Conservation (phyloP, 2,888 invertebrate genomes). For the Fissipunctia ypsillon region DNA sequence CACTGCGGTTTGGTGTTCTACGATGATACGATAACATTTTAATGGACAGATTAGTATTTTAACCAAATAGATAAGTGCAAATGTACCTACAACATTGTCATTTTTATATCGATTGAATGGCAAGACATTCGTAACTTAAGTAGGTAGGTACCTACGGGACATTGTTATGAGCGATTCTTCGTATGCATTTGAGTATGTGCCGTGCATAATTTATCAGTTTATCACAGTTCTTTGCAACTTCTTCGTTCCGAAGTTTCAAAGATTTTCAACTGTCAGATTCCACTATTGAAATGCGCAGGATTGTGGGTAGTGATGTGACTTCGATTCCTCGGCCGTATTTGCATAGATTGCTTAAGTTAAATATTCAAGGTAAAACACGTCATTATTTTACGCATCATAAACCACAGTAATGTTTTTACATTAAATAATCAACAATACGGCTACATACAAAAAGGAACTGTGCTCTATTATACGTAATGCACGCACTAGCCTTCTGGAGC, state of each 20-base stretch:
- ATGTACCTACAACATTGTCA: constrained; percentile 3
- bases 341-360: constrained; percentile 28
- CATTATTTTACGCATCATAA: constrained; percentile 67
- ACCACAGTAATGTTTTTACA: constrained; percentile 44
- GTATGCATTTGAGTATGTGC: constrained; percentile 52
- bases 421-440: constrained; percentile 48
- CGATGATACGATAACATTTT: constrained; percentile 30
- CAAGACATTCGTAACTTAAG: constrained; percentile 2
- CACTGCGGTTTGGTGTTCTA: constrained; percentile 16
- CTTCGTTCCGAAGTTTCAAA: constrained; percentile 13
- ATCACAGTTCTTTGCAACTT: constrained; percentile 31
- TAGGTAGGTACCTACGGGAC: constrained; percentile 9
- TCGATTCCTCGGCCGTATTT: constrained; percentile 14
- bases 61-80: constrained; percentile 38
- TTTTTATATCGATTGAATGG: constrained; percentile 7
- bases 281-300: constrained; percentile 17
- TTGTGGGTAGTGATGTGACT: constrained; percentile 6
- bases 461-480: no score
- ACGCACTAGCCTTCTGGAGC: constrained; percentile 28
- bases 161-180: constrained; percentile 38
- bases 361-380: constrained; percentile 69
- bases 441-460: no score
- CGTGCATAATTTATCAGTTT: constrained; percentile 43
- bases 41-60: constrained; percentile 25
- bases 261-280: constrained; percentile 15